phyloP scores from a whole-genome alignment of 2,113 vertebrate genomes.

The Piaya cayana region DNA sequence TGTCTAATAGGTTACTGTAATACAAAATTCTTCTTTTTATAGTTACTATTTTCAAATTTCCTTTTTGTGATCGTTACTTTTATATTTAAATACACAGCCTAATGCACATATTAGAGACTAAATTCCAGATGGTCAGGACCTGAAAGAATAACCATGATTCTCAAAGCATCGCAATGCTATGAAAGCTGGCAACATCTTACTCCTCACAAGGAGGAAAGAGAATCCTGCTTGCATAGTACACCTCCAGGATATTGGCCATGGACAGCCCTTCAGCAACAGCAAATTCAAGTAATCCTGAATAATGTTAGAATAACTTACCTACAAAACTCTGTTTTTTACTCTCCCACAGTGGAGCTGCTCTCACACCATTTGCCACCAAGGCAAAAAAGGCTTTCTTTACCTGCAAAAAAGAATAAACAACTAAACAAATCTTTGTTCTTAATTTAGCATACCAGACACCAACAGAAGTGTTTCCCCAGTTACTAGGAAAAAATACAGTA shows the following conservation, averaged over 20 bases:
- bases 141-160: not conserved
- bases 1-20: not conserved
- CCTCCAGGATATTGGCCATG: not conserved
- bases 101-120: not conserved
- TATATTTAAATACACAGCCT: not conserved
- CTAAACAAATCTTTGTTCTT: not conserved
- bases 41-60: not conserved
- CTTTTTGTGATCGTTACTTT: not conserved
- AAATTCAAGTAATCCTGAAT: not conserved
- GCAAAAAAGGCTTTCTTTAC: conserved; percentile 99
- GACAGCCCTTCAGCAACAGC: not conserved
- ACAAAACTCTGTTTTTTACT: conserved; percentile 98
- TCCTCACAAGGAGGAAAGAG: not conserved
- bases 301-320: conserved; percentile 79
- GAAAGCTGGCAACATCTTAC: not conserved
- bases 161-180: not conserved
- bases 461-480: not conserved
- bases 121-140: not conserved
- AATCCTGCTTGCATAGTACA: not conserved
- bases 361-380: conserved; percentile 95
- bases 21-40: not conserved
- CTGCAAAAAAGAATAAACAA: conserved; percentile 63
- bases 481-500: not conserved
- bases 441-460: not conserved
- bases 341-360: conserved; percentile 97